Conservation (phyloP, 2,888 invertebrate genomes). For the Torymus auratus region DNA sequence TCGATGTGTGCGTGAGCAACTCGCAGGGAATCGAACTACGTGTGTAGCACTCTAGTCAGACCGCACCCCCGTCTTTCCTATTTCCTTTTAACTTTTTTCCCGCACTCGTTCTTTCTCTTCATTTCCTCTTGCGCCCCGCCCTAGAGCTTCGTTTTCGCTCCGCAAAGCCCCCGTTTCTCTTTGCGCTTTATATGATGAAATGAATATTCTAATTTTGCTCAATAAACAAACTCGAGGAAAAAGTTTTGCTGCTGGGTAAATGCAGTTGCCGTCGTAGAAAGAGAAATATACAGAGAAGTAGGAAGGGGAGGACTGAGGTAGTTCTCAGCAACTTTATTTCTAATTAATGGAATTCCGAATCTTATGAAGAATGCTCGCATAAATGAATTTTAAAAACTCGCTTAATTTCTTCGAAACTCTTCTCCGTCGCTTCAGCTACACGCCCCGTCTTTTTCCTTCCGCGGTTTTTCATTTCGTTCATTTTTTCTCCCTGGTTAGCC, state of each 20-base stretch:
- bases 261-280: not conserved
- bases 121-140: constrained; percentile 13
- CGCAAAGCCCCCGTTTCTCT: not conserved
- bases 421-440: not conserved
- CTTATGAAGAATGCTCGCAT: constrained; percentile 14
- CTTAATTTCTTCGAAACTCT: not conserved
- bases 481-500: not conserved
- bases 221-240: constrained; percentile 23
- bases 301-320: not conserved
- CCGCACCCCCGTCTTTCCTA: constrained; percentile 34
- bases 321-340: not conserved
- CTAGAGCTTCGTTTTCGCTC: not conserved
- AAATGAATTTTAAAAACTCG: constrained; percentile 30
- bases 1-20: not conserved
- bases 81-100: constrained; percentile 38
- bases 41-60: not conserved
- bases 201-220: constrained; percentile 38
- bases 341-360: constrained; percentile 32
- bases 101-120: constrained; percentile 2
- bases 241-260: constrained; percentile 33
- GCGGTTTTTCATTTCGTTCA: not conserved
- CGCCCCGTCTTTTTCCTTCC: not conserved
- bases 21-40: constrained; percentile 3
- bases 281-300: not conserved
- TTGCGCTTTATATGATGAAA: constrained; percentile 25